Percentiles rank a stretch among this genome's conserved stretches.
Conservation (phyloP, 2,888 invertebrate genomes). For the Drosophila nigritarsus region DNA sequence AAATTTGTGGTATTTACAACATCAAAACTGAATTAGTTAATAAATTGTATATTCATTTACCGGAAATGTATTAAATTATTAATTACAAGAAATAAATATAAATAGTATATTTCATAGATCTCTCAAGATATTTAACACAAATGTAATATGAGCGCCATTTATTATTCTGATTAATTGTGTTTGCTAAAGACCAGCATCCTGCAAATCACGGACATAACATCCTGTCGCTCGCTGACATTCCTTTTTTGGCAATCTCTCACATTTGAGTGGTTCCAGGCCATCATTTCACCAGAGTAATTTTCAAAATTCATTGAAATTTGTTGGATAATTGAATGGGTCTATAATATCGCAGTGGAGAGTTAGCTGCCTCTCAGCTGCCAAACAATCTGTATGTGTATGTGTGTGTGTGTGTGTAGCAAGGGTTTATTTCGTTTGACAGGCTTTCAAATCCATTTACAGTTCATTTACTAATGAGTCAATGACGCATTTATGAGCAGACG, state of each 20-base stretch:
- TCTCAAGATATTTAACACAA: neutral
- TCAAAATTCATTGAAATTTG: slow-evolving; percentile 50
- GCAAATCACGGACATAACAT: slow-evolving; percentile 13
- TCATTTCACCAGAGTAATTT: slow-evolving; percentile 37
- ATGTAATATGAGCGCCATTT: too few relatives aligned
- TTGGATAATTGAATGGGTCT: slow-evolving; percentile 54
- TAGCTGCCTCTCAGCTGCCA: slow-evolving; percentile 29
- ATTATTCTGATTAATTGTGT: slow-evolving; percentile 3
- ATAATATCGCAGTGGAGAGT: neutral
- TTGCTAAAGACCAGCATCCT: slow-evolving; percentile 3
- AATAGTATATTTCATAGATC: neutral
- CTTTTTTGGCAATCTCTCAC: slow-evolving; percentile 2
- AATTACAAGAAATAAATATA: neutral
- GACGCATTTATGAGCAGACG: slow-evolving; percentile 65
- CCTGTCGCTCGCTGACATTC: slow-evolving; percentile 6
- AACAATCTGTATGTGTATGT: neutral
- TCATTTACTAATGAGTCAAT: slow-evolving; percentile 78
- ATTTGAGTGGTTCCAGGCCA: neutral
- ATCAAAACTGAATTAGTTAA: neutral
- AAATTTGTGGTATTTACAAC: neutral
- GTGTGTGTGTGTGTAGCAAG: slow-evolving; percentile 1
- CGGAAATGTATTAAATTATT: neutral
- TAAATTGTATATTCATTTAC: too few relatives aligned
- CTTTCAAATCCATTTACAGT: slow-evolving; percentile 68
- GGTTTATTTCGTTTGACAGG: slow-evolving; percentile 60